Conservation (phyloP, 1,140 invertebrate genomes). For the Cydia splendana region DNA sequence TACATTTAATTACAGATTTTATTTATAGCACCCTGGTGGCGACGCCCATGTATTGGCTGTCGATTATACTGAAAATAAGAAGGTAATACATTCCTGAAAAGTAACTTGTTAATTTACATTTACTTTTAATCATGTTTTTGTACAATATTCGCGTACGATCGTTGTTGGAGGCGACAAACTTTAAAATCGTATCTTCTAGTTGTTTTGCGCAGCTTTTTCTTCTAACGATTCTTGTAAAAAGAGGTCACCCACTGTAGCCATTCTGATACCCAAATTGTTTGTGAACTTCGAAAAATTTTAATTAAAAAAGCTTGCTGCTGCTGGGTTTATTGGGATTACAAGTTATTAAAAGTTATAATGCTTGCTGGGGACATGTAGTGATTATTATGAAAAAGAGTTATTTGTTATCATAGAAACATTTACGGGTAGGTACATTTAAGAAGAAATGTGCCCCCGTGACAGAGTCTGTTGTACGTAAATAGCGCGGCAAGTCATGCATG, state of each 20-base stretch:
- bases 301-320: constrained; percentile 10
- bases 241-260: neutral
- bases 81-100: too few relatives aligned
- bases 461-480: too few relatives aligned
- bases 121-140: too few relatives aligned
- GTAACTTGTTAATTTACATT: too few relatives aligned
- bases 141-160: too few relatives aligned
- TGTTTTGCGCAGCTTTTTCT: neutral
- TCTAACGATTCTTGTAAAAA: constrained; percentile 7
- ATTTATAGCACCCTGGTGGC: too few relatives aligned
- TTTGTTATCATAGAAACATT: neutral
- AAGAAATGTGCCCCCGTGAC: too few relatives aligned
- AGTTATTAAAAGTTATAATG: neutral
- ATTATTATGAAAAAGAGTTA: neutral
- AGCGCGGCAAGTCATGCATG: too few relatives aligned
- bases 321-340: neutral
- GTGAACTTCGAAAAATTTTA: constrained; percentile 18
- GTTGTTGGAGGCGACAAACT: neutral
- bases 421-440: too few relatives aligned
- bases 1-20: too few relatives aligned
- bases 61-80: too few relatives aligned
- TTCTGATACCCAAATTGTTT: constrained; percentile 17
- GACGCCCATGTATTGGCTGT: too few relatives aligned
- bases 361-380: neutral
- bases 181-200: neutral